Base-by-base conservation (phyloP, 2,113 vertebrate species). In the Hippocampus guttulatus region DNA sequence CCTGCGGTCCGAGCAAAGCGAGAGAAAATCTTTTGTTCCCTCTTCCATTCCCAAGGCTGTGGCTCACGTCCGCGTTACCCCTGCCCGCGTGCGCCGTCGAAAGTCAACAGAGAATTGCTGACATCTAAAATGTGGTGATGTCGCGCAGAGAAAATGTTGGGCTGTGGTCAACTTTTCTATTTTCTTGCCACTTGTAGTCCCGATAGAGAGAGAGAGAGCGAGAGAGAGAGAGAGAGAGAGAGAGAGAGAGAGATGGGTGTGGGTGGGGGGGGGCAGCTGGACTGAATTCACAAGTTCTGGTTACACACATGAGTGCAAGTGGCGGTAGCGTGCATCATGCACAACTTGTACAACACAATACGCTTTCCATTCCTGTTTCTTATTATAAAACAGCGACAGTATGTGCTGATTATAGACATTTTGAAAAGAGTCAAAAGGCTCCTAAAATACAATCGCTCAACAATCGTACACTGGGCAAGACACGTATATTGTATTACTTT, bases 81-180 rank as follows among this genome's bases (percentile, higher is more conserved):
- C 6, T 21, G 51, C 20, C 51, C 51, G 20, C 8, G 2, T 21
- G 9, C 49, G 69, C 55, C 54, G 58, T 40, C 67, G 18, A 63
- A 57, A 51, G 61, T 27, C 23, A 11, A 62, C 30, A 49, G 52
- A 68, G 72, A 75, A 75, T 61, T 54, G 70, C 63, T 75, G 75
- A 77, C 76, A 54, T 68, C 43, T 47, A 68, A n/a, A 52, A n/a
- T 52, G 51, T 9, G 51, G 45, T 40, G 23, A 41, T 73, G 76
- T 70, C 40, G 52, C 21, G 5, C n/a, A 45, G 64, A 60, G 65
- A 68, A 51, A 71, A 69, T n/a, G 20, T 62, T 0, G 8, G 52
- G 43, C 45, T 69, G 67, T 68, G 67, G 73, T 74, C 58, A 41
- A 12, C 38, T 30, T 54, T 63, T 49, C 60, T 23, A 23, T n/a